Base-by-base conservation (phyloP, 2,113 vertebrate species). In the Corythornis madagascariensis region DNA sequence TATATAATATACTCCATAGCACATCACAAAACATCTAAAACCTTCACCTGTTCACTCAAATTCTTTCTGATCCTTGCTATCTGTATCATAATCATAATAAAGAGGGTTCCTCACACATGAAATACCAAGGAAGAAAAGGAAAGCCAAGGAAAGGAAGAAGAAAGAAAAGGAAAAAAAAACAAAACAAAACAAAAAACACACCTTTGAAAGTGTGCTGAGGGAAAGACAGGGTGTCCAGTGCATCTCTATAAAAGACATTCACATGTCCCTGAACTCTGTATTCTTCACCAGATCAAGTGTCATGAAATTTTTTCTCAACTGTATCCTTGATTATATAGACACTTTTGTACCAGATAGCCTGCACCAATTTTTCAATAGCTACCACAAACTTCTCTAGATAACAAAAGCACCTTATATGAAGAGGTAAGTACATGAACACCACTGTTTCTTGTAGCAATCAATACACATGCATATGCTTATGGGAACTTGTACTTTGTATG, bases 121-220 rank as follows among this genome's bases (percentile, higher is more conserved):
- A 87, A 55, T 16, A 66, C 5, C 33, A 50, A 6, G 3, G 13
- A 7, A 82, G 19, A 33, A 70, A 86, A 57, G 8, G 43, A 81
- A 76, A 76, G 1, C 8, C 14, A 77, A 8, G 13, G 17, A 38
- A 50, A 26, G 10, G 25, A 60, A 59, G 75, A 47, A 11, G 5
- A 66, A 47, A 84, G 6, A 57, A 57, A 35, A 33, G 10, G 28
- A 61, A 6, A 24, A 60, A 16, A 42, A 40, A 42, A 16, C 3
- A 13, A 64, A 2, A 42, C 14, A 3, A 13, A 64, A 2, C n/a
- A n/a, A n/a, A n/a, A n/a, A n/a, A n/a, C n/a, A n/a, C n/a, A 12
- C 33, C n/a, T 56, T 78, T 56, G 16, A 63, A 63, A 69, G 5
- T 22, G 1, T 1, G 3, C 8, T 16, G 72, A 72, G 17, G 10